A percentile compares a stretch with the other conserved stretches of the same genome.
Conservation (phyloP, 1,140 invertebrate genomes). For the Eupristina koningsbergeri region DNA sequence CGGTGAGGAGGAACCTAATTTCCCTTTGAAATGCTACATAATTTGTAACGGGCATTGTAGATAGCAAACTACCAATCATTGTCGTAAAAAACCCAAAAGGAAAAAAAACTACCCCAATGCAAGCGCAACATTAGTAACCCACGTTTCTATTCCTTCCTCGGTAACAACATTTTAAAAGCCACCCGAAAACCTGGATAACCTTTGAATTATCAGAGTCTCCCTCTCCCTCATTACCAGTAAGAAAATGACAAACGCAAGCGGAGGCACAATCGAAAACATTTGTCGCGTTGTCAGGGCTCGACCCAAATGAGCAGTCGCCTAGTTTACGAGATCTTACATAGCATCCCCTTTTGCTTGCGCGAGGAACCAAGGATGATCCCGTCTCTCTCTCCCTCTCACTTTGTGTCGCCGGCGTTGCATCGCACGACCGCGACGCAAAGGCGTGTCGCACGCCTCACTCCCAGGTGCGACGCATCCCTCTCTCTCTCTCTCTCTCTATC, state of each 20-base stretch:
- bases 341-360: slow-evolving; percentile 1
- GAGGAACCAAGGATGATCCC: slow-evolving; percentile 26
- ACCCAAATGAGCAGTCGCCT: slow-evolving; percentile 25
- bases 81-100: not conserved
- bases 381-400: not conserved
- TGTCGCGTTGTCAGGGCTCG: slow-evolving; percentile 33
- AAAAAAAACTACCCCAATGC: not conserved
- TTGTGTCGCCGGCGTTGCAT: not conserved
- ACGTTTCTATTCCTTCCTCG: not conserved
- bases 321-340: slow-evolving; percentile 2
- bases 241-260: not conserved
- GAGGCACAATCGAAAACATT: slow-evolving; percentile 34
- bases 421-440: slow-evolving; percentile 45
- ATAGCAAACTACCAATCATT: not conserved
- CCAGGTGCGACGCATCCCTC: slow-evolving; percentile 58
- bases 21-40: not conserved
- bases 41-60: not conserved
- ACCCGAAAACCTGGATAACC: not conserved
- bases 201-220: not conserved
- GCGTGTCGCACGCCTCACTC: slow-evolving; percentile 64
- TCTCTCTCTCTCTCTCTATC: not conserved
- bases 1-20: not conserved
- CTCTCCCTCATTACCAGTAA: not conserved
- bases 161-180: slow-evolving; percentile 15
- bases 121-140: not conserved